phyloP scores from a whole-genome alignment of 2,113 vertebrate species.

The Okapia johnstoni region DNA sequence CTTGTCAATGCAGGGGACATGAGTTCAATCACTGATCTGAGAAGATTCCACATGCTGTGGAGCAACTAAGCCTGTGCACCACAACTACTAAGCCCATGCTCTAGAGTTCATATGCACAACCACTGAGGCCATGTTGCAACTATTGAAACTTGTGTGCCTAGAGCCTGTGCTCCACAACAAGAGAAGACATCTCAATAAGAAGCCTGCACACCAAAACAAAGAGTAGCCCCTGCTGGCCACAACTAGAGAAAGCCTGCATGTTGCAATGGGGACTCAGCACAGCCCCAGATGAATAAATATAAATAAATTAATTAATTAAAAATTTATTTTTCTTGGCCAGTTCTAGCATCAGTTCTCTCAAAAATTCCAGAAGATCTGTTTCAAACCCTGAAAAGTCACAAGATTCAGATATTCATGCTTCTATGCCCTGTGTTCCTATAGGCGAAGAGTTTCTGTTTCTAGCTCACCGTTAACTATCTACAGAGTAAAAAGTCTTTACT shows the following conservation, averaged over 20 bases:
- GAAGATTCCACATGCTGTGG: neutral
- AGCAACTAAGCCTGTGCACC: neutral
- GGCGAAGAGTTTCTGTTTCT: neutral
- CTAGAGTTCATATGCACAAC: neutral
- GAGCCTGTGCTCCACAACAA: neutral
- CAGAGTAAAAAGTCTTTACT: neutral
- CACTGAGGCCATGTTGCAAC: neutral
- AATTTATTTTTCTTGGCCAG: neutral
- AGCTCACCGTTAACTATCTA: neutral
- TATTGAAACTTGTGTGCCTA: neutral
- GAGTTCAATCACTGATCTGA: neutral
- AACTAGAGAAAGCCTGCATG: neutral
- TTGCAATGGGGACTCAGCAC: neutral
- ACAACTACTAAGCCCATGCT: neutral
- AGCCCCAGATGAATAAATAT: neutral
- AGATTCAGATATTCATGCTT: neutral
- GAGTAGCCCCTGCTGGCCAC: neutral
- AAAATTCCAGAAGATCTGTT: neutral
- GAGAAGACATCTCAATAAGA: neutral
- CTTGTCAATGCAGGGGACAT: neutral
- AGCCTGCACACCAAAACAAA: neutral
- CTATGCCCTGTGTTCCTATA: neutral
- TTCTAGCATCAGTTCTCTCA: neutral
- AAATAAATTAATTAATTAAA: neutral
- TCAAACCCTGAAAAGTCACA: neutral